Percentiles rank a stretch among this genome's conserved stretches.
Conservation (phyloP, 1,140 invertebrate genomes). For the Nomia melanderi region DNA sequence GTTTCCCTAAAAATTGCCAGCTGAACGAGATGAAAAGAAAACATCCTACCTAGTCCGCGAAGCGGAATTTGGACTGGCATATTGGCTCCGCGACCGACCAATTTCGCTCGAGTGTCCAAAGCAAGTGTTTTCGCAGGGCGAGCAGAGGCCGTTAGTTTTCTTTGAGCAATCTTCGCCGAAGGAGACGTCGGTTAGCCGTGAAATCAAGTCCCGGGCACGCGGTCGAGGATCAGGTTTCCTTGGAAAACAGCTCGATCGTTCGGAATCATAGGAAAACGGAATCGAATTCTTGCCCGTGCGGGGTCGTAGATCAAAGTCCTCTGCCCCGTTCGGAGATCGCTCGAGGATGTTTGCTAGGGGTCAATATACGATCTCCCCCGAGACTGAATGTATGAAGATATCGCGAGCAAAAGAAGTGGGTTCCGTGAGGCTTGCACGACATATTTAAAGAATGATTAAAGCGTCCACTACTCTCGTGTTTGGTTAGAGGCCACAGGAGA, state of each 20-base stretch:
- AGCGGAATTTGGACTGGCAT: too few species aligned
- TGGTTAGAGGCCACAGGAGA: not conserved
- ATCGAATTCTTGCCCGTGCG: not conserved
- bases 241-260: not conserved
- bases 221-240: not conserved
- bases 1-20: too few species aligned
- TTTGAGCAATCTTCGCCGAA: not conserved
- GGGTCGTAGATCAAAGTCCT: not conserved
- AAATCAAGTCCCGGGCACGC: not conserved
- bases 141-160: not conserved
- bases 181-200: not conserved
- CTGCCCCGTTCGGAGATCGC: not conserved
- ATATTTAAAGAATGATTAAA: not conserved
- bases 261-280: not conserved
- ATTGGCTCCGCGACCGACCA: too few species aligned
- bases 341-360: constrained; percentile 12
- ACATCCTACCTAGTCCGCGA: too few species aligned
- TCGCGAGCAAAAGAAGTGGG: not conserved
- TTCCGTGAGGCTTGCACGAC: too few species aligned
- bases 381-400: not conserved
- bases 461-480: not conserved
- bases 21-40: too few species aligned
- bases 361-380: too few species aligned
- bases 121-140: not conserved
- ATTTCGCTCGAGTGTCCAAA: not conserved